Conservation (phyloP, 2,797 vertebrate species). For the Diplodus sargus region DNA sequence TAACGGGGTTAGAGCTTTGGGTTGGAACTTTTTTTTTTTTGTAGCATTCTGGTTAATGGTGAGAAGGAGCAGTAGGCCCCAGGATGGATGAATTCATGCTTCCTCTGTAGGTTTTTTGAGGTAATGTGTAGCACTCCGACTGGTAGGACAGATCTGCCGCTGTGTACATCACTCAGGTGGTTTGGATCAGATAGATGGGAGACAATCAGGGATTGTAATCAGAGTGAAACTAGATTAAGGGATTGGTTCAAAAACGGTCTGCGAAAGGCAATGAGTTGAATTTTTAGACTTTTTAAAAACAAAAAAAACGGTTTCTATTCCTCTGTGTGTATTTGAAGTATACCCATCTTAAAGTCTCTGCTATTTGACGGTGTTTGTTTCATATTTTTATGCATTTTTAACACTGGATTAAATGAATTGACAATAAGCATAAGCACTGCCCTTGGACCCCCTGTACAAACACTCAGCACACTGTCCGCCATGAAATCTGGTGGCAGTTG, state of each 20-base stretch:
- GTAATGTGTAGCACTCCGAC: slow-evolving; percentile 60
- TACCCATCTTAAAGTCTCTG: slow-evolving; percentile 75
- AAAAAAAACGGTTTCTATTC: slow-evolving; percentile 73
- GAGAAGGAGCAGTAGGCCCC: slow-evolving; percentile 57
- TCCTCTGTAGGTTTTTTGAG: slow-evolving; percentile 57
- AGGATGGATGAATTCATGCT: slow-evolving; percentile 63
- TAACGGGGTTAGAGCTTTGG: slow-evolving; percentile 52
- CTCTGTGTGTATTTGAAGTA: slow-evolving; percentile 77
- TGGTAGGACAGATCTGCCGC: slow-evolving; percentile 31
- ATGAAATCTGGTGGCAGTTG: slow-evolving; percentile 14
- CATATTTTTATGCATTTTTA: slow-evolving; percentile 73
- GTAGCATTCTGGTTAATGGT: slow-evolving; percentile 77
- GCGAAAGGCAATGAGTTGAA: slow-evolving; percentile 73
- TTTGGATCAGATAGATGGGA: slow-evolving; percentile 57
- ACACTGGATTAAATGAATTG: slow-evolving; percentile 78
- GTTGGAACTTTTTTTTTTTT: slow-evolving; percentile 53
- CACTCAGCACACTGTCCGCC: slow-evolving; percentile 25
- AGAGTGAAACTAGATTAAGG: slow-evolving; percentile 47
- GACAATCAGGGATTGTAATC: slow-evolving; percentile 72
- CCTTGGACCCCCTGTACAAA: slow-evolving; percentile 59
- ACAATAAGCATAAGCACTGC: slow-evolving; percentile 80
- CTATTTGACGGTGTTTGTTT: slow-evolving; percentile 70
- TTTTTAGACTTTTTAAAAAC: slow-evolving; percentile 77
- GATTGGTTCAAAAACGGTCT: slow-evolving; percentile 53
- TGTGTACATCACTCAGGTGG: not conserved